A percentile compares a stretch with the other conserved stretches of the same genome.
Conservation (phyloP, 2,113 vertebrate species). For the Prinia subflava region DNA sequence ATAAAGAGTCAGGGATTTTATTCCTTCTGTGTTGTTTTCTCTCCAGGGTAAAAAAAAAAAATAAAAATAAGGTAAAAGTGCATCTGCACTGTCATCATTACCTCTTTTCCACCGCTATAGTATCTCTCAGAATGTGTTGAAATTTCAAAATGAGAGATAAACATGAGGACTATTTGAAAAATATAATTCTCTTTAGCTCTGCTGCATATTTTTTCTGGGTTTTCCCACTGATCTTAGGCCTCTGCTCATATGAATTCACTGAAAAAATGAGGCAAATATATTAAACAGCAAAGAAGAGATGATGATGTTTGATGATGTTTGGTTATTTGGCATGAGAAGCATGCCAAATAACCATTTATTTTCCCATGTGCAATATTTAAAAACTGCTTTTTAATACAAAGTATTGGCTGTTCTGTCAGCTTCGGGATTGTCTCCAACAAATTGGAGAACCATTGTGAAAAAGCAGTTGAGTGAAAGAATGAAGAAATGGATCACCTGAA, state of each 20-base stretch:
- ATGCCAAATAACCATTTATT: not conserved
- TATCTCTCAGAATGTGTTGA: not conserved
- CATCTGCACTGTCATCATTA: not conserved
- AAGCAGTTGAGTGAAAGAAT: not conserved
- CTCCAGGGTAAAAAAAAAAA: not conserved
- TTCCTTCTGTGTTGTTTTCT: not conserved
- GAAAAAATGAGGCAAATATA: not conserved
- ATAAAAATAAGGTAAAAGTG: not conserved
- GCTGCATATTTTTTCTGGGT: not conserved
- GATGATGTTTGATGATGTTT: not conserved
- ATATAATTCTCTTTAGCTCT: not conserved
- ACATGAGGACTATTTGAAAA: not conserved
- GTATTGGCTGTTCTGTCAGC: not conserved
- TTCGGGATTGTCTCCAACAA: not conserved
- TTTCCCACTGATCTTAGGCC: not conserved
- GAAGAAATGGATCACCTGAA: constrained; percentile 21
- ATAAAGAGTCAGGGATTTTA: not conserved
- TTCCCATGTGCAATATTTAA: not conserved
- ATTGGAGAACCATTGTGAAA: not conserved
- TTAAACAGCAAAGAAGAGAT: not conserved
- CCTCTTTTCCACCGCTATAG: not conserved
- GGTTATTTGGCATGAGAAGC: too few relatives aligned
- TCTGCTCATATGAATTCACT: not conserved
- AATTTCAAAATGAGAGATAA: not conserved
- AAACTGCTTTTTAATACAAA: not conserved